Conservation (phyloP, 2,113 vertebrate genomes). For the Tamias sibiricus region DNA sequence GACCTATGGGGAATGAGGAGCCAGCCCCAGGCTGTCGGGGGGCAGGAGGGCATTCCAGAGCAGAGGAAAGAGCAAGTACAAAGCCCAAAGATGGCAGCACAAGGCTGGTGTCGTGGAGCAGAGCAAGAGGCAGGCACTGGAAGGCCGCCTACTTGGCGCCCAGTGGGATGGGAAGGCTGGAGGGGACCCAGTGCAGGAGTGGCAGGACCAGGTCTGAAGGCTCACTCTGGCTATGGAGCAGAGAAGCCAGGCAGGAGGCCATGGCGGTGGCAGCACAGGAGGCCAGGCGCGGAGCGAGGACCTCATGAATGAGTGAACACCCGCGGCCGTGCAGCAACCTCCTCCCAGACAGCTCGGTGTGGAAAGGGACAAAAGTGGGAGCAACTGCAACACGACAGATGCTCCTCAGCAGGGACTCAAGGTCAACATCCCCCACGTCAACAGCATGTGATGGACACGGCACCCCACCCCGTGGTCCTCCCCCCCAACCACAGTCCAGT, state of each 20-base stretch:
- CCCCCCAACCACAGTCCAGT: not conserved
- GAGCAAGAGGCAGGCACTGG: not conserved
- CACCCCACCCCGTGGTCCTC: not conserved
- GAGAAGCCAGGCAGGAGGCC: no score
- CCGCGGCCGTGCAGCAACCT: not conserved
- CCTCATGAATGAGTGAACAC: not conserved
- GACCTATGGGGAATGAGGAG: not conserved
- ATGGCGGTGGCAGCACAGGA: no score
- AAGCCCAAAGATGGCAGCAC: not conserved
- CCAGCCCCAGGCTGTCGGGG: not conserved
- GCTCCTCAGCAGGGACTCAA: not conserved
- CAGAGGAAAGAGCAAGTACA: not conserved
- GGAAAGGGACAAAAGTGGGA: not conserved
- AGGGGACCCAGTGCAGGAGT: no score
- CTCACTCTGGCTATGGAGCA: not conserved
- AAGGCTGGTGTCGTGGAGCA: not conserved
- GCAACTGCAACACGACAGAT: not conserved
- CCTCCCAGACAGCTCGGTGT: not conserved
- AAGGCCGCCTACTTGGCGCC: not conserved
- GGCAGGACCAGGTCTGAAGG: not conserved
- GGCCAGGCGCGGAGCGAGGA: not conserved
- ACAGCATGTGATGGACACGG: fast-evolving
- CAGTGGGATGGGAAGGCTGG: no score
- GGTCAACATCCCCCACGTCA: not conserved
- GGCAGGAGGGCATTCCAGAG: fast-evolving